Conservation (phyloP, 1,140 invertebrate species). For the Leucophenga varia region DNA sequence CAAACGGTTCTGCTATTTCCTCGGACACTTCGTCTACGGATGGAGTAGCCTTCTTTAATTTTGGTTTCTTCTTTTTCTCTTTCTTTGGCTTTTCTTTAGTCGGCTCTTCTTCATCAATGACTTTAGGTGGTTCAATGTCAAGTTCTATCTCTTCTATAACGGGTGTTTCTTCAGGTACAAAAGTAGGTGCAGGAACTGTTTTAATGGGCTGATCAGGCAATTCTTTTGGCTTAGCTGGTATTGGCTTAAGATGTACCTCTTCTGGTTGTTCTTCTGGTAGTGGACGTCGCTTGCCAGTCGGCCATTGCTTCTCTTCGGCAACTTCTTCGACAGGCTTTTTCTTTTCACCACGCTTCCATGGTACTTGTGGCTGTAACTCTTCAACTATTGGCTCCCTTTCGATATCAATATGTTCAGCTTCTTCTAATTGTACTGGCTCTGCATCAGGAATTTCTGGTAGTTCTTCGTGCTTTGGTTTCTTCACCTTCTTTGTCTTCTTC, state of each 20-base stretch:
- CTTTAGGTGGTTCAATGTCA: slow-evolving; percentile 35
- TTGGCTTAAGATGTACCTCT: slow-evolving; percentile 59
- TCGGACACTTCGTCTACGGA: slow-evolving; percentile 49
- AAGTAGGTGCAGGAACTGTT: slow-evolving; percentile 43
- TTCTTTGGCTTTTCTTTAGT: slow-evolving; percentile 41
- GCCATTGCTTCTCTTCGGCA: slow-evolving; percentile 56
- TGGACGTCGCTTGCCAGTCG: slow-evolving; percentile 53
- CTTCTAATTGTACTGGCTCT: slow-evolving; percentile 42
- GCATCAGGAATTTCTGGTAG: slow-evolving; percentile 41
- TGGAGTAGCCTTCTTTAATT: slow-evolving; percentile 42
- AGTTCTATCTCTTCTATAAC: slow-evolving; percentile 35
- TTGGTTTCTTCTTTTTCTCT: slow-evolving; percentile 53
- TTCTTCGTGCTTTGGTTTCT: slow-evolving; percentile 45
- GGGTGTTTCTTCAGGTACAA: slow-evolving; percentile 36
- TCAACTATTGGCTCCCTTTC: slow-evolving; percentile 49
- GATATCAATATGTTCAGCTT: slow-evolving; percentile 48
- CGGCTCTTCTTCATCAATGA: slow-evolving; percentile 32
- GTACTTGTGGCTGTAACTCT: slow-evolving; percentile 47
- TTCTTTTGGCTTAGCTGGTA: slow-evolving; percentile 50
- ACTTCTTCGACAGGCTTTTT: slow-evolving; percentile 53
- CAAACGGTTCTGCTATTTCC: slow-evolving; percentile 43
- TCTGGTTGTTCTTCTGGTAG: slow-evolving; percentile 56
- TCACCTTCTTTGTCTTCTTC: slow-evolving; percentile 39
- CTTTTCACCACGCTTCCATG: slow-evolving; percentile 49
- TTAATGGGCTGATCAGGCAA: slow-evolving; percentile 34